A percentile compares a stretch with the other conserved stretches of the same genome.
Evolutionary conservation across 2,888 invertebrate species (phyloP).

Genomic region (Athripsodes cinereus): DNA sequence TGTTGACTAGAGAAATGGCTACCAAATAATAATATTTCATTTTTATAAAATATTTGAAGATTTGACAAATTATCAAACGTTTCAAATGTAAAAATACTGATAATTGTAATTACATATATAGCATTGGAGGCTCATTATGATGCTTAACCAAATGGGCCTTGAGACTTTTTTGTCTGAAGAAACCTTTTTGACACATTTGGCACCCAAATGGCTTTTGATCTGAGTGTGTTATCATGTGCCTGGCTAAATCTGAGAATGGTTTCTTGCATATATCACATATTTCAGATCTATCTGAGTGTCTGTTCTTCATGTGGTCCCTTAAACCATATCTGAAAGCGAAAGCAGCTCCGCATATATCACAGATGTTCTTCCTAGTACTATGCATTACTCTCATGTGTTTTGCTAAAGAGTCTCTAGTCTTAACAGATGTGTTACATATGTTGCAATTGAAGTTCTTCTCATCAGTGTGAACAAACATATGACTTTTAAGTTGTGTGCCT

Average conservation of each 20-base stretch:
- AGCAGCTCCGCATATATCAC: conserved; percentile 4
- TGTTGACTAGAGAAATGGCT: no score
- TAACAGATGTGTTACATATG: conserved; percentile 1
- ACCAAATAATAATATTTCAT: no score
- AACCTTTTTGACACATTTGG: conserved; percentile 7
- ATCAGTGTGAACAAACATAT: conserved; percentile 6
- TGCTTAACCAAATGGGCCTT: conserved; percentile 8
- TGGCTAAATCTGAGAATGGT: conserved; percentile 4
- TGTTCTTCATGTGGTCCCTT: conserved; percentile 5
- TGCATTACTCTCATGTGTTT: conserved; percentile 8
- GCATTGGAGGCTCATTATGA: not conserved
- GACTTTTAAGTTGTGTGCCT: conserved; percentile 6
- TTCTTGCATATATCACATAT: conserved; percentile 5
- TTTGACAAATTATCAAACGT: no score
- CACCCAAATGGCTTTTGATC: conserved; percentile 7
- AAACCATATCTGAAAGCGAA: conserved; percentile 7
- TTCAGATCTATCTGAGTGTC: conserved; percentile 5
- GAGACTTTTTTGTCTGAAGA: conserved; percentile 5
- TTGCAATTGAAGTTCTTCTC: conserved; percentile 5
- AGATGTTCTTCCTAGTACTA: conserved; percentile 3
- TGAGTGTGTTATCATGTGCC: conserved; percentile 4
- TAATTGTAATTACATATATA: not conserved
- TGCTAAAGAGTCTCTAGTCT: conserved; percentile 3
- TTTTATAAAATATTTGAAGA: no score
- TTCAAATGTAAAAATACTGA: no score